Conservation (phyloP, 2,113 vertebrate species). For the Dendrocopos noguchii region DNA sequence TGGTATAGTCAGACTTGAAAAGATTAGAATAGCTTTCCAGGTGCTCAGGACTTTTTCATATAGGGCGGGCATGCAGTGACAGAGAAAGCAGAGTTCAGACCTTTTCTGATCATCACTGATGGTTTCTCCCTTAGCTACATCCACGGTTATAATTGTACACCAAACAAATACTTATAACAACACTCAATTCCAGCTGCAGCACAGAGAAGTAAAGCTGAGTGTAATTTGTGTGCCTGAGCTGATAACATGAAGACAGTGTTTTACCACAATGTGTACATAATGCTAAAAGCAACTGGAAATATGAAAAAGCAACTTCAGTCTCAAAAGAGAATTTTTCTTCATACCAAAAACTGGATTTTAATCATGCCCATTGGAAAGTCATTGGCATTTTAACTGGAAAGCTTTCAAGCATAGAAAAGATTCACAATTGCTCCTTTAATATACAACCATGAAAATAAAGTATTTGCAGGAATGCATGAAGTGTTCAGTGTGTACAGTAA, state of each 20-base stretch:
- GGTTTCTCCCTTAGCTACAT: background rate
- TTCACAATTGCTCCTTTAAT: background rate
- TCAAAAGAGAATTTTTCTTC: background rate
- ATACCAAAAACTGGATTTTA: background rate
- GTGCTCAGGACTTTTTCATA: background rate
- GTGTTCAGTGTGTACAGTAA: background rate
- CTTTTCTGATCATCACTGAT: background rate
- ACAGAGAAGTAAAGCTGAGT: background rate
- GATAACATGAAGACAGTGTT: background rate
- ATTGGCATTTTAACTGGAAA: background rate
- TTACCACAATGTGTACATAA: background rate
- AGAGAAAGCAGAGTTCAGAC: background rate
- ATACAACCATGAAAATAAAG: background rate
- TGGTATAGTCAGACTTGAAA: background rate
- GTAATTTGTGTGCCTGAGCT: background rate
- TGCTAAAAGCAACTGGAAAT: background rate
- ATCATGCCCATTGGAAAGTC: background rate
- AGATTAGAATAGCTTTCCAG: background rate
- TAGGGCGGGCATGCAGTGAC: background rate
- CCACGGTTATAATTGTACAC: background rate
- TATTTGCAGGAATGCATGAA: accelerated
- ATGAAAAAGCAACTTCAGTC: background rate
- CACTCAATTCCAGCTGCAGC: background rate
- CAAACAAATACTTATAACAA: background rate
- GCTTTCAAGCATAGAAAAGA: background rate